Evolutionary conservation across 2,797 vertebrate species (phyloP).

Genomic region (Chiroxiphia lanceolata): DNA sequence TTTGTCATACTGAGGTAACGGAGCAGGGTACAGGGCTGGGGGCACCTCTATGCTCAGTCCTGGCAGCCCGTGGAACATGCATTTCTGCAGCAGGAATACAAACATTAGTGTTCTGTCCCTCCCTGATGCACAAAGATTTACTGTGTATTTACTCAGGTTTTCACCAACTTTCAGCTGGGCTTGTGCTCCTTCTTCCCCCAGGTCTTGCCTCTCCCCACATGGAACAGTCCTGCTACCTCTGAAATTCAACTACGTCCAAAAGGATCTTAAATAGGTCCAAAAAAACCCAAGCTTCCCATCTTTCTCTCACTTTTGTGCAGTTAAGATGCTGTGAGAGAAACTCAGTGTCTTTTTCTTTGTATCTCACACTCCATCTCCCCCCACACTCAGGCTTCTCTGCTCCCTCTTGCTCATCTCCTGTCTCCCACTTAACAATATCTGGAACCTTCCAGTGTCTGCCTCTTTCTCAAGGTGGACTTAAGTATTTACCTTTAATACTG

Average conservation of each 20-base stretch:
- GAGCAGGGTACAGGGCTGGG: conserved; percentile 86
- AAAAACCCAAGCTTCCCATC: background rate
- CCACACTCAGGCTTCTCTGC: background rate
- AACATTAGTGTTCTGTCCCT: rapidly evolving
- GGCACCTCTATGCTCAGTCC: conserved; percentile 91
- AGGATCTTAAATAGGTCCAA: background rate
- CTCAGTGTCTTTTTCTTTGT: background rate
- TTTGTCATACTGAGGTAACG: conserved; percentile 90
- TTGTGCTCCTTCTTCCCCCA: background rate
- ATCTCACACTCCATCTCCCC: background rate
- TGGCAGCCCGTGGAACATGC: conserved; percentile 93
- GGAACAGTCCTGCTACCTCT: background rate
- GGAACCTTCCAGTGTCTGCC: background rate
- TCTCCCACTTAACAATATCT: background rate
- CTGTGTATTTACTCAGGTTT: background rate
- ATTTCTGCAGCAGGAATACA: conserved; percentile 78
- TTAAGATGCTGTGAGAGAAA: background rate
- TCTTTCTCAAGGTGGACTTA: background rate
- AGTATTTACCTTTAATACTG: conserved; percentile 87
- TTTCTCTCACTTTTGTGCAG: background rate
- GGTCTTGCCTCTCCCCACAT: background rate
- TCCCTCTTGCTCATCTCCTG: background rate
- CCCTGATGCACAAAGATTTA: background rate
- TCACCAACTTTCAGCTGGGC: background rate
- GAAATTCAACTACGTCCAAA: background rate